Evolutionary conservation across 2,888 invertebrate genomes (phyloP), one percentile per base, ranked within the genome.

Genomic region (Oasisia sp.): DNA sequence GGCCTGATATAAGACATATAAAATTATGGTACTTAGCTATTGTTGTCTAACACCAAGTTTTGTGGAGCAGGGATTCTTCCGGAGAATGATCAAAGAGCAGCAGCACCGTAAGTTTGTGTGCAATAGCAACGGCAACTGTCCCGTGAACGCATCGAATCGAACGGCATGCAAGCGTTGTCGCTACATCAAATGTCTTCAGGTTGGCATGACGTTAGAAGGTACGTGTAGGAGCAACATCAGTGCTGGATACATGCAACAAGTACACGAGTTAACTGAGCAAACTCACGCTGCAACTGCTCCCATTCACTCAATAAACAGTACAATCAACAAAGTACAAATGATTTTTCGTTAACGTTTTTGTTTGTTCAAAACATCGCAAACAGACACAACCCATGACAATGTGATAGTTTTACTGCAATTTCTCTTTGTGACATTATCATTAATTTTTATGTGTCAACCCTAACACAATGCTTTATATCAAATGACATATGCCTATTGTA

Each of bases 181-280:
- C 7, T 96, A 95, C 93, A 93, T 94, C 91, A 95, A 95, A 92
- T 96, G 96, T 93, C 90, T 95, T n/a, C 93, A 94, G 32, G 95
- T 95, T 27, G 96, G 96, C 89, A 96, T 96, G 96, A 96, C 95
- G 8, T 94, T 95, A 14, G 95, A 96, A 94, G 96, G 96, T 96
- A 92, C 14, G n/a, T 74, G n/a, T 74, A 19, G 74, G 74, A 74
- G 27, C 74, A 19, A 74, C n/a, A 74, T 7, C 74, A 74, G 5
- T 74, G 19, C n/a, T 7, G n/a, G 74, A 5, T 74, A 14, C 74
- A 19, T 74, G 74, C 74, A 27, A 27, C 74, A 74, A 74, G 50
- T 50, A 50, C 50, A 74, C 27, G 27, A 74, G 74, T 74, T 74
- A 27, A 0, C 74, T 27, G 74, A 27, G 7, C 74, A 38, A 38